Evolutionary conservation across 1,140 invertebrate species (phyloP), one percentile per base, ranked within the genome.

Genomic region (Propsilocerus akamusi): DNA sequence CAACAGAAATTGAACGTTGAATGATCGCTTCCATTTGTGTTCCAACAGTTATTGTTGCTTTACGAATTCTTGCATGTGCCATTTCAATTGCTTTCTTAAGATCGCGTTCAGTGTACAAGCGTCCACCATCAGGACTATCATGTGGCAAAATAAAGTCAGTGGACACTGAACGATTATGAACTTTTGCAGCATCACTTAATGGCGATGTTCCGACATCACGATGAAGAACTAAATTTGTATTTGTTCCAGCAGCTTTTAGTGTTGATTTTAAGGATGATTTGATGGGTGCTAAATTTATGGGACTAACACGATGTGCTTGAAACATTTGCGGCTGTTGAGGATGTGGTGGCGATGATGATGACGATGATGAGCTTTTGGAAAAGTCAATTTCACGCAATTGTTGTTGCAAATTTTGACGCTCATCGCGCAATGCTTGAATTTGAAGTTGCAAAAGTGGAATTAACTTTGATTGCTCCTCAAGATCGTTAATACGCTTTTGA

Each of bases 401-500:
- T 54, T 70, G 58, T 46, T 65, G 63, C 48, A 57, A 49, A 20
- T 52, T 63, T 49, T 56, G 65, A 56, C 61, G 68, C 52, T 88
- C 84, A 54, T 83, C 76, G 58, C 83, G 77, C 48, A 88, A 61
- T 25, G 77, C 71, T 28, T 72, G 76, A 11, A 89, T 68, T 68
- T 85, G 78, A 49, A 74, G 82, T 73, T 89, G 78, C 48, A 91
- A 65, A 56, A 80, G 71, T n/a, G 86, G 86, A 64, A 92, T 81
- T 26, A 74, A 64, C 70, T 87, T 88, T 17, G 87, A 81, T 70
- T 87, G 81, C 61, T 86, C 82, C 67, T 90, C 86, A 52, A 91
- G 67, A 57, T 88, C 81, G 59, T 73, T 77, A 65, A 88, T 79
- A 34, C 81, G 69, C 59, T 82, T 76, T 47, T 86, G 12, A 76